Evolutionary conservation across 2,888 invertebrate species (phyloP), one percentile per base, ranked within the genome.

Genomic region (Leptarthrus brevirostris): DNA sequence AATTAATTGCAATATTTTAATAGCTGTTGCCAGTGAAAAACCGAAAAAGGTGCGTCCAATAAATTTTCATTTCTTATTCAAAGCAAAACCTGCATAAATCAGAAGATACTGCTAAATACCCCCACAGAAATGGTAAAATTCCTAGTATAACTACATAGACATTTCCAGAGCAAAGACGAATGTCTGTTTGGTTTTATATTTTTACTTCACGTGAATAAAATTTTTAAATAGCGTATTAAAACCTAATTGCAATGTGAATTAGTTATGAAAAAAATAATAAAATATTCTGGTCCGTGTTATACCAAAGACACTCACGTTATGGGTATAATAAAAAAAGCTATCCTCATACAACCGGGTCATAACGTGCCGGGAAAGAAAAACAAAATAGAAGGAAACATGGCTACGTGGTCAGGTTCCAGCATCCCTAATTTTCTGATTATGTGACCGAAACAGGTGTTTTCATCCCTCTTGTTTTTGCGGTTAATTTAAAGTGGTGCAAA

Each of bases 361-460:
- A 26, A 4, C 20, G 18, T 18, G n/a, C 58, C 26, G 58, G 20
- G 4, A 58, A 58, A 34, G 18, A 58, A 36, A 16, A 58, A 36
- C 36, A 36, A 64, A 64, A 64, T 44, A 64, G 24, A 44, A 64
- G 64, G 64, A 64, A 64, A 47, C 44, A 24, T 64, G 64, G 20
- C 47, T 64, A 40, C 22, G 64, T 64, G 44, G 64, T 44, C 64
- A 40, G 44, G 24, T 64, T 44, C 44, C 20, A 64, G 44, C 47
- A 44, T 47, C 47, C 47, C 20, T 47, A 64, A 69, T 52, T 66
- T 66, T 26, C n/a, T 34, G 69, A 52, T 69, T 69, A 69, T 52
- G 52, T 49, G 52, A 69, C 69, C 49, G 18, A 14, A 30, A 52
- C 69, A 69, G 69, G 47, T 69, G 69, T 52, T 69, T 69, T 49